Base-by-base conservation (phyloP, 2,113 vertebrate species). In the Montifringilla adamsi region DNA sequence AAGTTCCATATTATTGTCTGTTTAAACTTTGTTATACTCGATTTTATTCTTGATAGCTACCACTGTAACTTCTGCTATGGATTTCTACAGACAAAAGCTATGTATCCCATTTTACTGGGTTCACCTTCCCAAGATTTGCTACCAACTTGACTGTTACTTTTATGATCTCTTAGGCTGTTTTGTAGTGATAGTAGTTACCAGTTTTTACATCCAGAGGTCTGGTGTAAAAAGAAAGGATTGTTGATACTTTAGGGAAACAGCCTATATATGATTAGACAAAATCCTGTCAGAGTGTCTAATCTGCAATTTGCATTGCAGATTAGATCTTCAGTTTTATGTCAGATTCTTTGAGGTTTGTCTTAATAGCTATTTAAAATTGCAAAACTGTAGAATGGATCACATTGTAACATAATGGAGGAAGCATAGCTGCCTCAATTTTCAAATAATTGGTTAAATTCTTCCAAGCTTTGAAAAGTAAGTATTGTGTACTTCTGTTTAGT, bases 1-100 rank as follows among this genome's bases (percentile, higher is more conserved):
- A 66, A 43, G 18, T n/a, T 46, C 23, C 37, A 0, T 28, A 10
- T 70, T 78, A 31, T 6, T 0, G 1, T 28, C 3, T 55, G 5
- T 33, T 90, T 35, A 59, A 55, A 18, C 30, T 46, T 75, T 4
- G 3, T 39, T 52, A 5, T 22, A 16, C 7, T 59, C 4, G 4
- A 13, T 52, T 74, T 81, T 43, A 14, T 50, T 58, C 37, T 69
- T 58, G 15, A 3, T 68, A 62, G 46, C 11, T 0, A 7, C 7
- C 1, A 2, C 50, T 84, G 14, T 58, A 68, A 60, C 11, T 28
- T 84, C 5, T 7, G 7, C 70, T 22, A 4, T 3, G 1, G 39
- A 59, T 86, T 69, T 30, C 24, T 55, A 4, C 23, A 44, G 63
- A 8, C 9, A 22, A 82, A 58, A 85, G 28, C 39, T 59, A 0